phyloP scores from a whole-genome alignment of 1,140 invertebrate genomes.

The Lordiphosa collinella region DNA sequence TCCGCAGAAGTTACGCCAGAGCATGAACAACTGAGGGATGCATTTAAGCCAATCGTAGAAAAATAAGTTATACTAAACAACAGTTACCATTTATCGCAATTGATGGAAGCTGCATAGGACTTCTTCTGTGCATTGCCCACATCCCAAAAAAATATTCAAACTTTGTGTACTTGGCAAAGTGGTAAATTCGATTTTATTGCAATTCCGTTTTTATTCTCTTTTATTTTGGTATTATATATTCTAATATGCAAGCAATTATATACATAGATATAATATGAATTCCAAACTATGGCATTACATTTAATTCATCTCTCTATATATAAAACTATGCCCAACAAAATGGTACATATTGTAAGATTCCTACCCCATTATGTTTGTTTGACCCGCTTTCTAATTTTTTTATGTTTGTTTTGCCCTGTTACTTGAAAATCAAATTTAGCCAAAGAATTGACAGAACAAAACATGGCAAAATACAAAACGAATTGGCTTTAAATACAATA shows the following conservation, averaged over 20 bases:
- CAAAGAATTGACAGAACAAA: conserved; percentile 63
- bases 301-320: conserved; percentile 29
- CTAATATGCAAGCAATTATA: conserved; percentile 56
- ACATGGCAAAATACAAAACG: conserved; percentile 28
- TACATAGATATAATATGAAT: conserved; percentile 40
- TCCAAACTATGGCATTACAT: conserved; percentile 29
- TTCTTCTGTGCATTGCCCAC: not conserved
- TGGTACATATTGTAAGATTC: conserved; percentile 22
- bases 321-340: conserved; percentile 21
- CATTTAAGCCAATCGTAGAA: conserved; percentile 50
- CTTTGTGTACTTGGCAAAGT: conserved; percentile 29
- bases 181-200: conserved; percentile 64
- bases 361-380: conserved; percentile 35
- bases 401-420: conserved; percentile 30
- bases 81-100: conserved; percentile 20
- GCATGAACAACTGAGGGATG: conserved; percentile 71
- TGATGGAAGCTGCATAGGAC: not conserved
- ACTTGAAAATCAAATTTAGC: conserved; percentile 63
- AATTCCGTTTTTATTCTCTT: conserved; percentile 26
- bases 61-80: conserved; percentile 45
- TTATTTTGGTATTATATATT: conserved; percentile 42
- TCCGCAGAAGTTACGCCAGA: conserved; percentile 77
- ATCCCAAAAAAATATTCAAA: conserved; percentile 16
- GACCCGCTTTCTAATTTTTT: conserved; percentile 12
- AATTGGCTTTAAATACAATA: conserved; percentile 65